These are phyloP conservation scores for Orussus abietinus DNA, from an alignment of 1,140 invertebrate genomes.

Conservation along the genomic window DNA sequence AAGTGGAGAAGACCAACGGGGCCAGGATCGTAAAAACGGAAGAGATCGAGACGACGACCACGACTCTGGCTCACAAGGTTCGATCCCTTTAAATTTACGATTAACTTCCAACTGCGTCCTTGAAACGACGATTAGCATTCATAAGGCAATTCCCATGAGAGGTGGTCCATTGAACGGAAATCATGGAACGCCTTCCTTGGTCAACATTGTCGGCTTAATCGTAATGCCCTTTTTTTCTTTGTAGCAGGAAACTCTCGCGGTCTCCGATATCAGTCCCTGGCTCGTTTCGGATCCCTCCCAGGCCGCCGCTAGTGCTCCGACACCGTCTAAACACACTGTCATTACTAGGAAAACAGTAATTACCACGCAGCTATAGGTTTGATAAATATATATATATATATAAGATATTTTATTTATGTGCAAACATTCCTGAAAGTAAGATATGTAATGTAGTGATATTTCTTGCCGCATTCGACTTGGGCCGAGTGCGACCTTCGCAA, in stretches of 20 bases:
- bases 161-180: no score
- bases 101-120: not conserved
- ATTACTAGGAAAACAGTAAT: constrained; percentile 80
- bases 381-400: no score
- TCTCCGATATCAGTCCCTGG: constrained; percentile 70
- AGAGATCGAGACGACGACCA: constrained; percentile 44
- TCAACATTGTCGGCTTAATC: constrained; percentile 39
- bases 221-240: constrained; percentile 45
- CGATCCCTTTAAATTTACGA: not conserved
- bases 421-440: no score
- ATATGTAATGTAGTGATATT: no score
- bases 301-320: constrained; percentile 55
- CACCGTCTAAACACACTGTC: constrained; percentile 63
- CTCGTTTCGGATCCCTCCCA: constrained; percentile 68
- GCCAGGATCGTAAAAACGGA: constrained; percentile 43
- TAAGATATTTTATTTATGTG: no score
- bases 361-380: constrained; percentile 72
- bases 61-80: constrained; percentile 44
- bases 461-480: no score
- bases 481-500: no score
- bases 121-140: constrained; percentile 7
- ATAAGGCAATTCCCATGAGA: constrained; percentile 54
- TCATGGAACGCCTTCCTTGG: constrained; percentile 38
- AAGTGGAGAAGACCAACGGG: constrained; percentile 29
- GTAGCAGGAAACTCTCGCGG: constrained; percentile 51